Conservation (phyloP, 2,797 vertebrate species). For the Cryptoblepharus egeriae region DNA sequence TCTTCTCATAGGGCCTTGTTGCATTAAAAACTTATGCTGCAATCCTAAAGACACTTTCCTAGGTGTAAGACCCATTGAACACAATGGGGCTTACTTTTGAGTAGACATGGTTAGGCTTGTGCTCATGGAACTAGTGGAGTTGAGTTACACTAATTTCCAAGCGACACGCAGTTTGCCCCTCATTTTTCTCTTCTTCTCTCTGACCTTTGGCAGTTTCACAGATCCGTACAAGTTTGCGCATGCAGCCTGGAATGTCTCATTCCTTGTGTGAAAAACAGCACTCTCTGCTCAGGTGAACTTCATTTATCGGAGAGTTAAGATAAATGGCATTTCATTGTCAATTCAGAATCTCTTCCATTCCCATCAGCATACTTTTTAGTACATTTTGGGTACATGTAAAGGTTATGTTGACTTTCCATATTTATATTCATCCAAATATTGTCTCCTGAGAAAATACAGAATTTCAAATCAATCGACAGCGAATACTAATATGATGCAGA, state of each 20-base stretch:
- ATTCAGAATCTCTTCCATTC: constrained; percentile 1
- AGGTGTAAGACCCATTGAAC: no score
- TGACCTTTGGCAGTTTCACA: not conserved
- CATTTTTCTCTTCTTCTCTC: not conserved
- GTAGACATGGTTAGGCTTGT: no score
- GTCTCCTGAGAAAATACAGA: not conserved
- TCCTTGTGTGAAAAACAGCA: not conserved
- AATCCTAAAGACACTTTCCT: no score
- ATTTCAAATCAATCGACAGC: not conserved
- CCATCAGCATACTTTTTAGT: not conserved
- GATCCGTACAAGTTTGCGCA: not conserved
- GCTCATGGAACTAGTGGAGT: no score
- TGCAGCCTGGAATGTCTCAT: no score
- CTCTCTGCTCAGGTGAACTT: not conserved
- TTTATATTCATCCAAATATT: not conserved
- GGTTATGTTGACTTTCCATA: not conserved
- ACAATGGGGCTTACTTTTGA: no score
- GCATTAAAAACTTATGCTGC: no score
- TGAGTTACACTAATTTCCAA: not conserved
- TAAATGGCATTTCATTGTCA: not conserved
- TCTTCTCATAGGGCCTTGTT: no score
- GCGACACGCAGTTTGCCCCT: not conserved
- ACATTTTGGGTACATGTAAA: not conserved
- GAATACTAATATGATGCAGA: not conserved
- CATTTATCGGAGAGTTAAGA: not conserved